Evolutionary conservation across 2,888 invertebrate genomes (phyloP), one percentile per base, ranked within the genome.

Genomic region (Cephus sareptanus): DNA sequence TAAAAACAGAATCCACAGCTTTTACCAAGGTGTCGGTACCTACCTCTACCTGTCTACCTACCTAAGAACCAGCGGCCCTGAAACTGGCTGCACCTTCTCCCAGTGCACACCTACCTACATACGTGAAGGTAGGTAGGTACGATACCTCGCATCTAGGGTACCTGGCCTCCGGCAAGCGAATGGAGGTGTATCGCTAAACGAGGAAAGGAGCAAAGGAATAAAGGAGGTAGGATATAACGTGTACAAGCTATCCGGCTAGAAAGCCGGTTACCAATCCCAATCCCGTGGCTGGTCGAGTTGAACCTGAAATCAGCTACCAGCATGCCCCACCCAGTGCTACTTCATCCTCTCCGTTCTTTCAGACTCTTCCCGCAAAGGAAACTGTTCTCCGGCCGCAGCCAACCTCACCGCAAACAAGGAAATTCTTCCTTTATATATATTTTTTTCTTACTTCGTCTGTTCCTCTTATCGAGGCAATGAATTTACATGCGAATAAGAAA

Each of bases 251-350:
- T 80, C 81, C 78, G 83, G 85, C 87, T 87, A 87, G 89, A 88
- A 87, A 89, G 89, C 90, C 89, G 87, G 89, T 90, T 90, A 87
- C 89, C 88, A 87, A 90, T 89, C 87, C 88, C 85, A 68, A 79
- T 82, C 79, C 80, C 75, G 80, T 82, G 82, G 84, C 84, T 34
- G n/a, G 30, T 77, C 79, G 83, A 76, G 81, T 83, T 89, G 88
- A 89, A 89, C 89, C 89, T 88, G 89, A 88, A 89, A 89, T 87
- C 85, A 83, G 76, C 31, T 74, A 75, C 69, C 79, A 75, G 68
- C 76, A 34, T 76, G 81, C 73, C 89, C 90, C 79, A 89, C 89
- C 74, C 91, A 76, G 82, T 83, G 82, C 83, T 81, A 4, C 92
- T 92, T 33, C 91, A 92, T 74, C 81, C 77, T 79, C 69, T 23